Base-by-base conservation (phyloP, 2,113 vertebrate genomes). In the Mastomys natalensis region DNA sequence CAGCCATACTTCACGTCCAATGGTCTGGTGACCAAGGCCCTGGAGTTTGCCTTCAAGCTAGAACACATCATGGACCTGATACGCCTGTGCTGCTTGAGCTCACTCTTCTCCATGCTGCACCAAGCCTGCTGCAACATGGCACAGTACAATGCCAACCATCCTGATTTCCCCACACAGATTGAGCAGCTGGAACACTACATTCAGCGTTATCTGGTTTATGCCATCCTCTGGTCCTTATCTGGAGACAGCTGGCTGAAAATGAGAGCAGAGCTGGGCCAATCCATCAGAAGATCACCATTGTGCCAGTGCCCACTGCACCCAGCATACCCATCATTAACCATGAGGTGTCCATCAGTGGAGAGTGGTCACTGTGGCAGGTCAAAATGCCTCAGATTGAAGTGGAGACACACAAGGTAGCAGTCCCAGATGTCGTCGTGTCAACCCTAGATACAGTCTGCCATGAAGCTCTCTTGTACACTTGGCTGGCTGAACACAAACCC, bases 31-130 rank as follows among this genome's bases (percentile, higher is more conserved):
- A 99, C 99, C 98, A 99, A 99, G 98, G 99, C 99, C 0, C 99
- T 99, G 22, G 99, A 99, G 58, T 99, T 99, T 1, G 99, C 99
- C 43, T 99, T 99, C 88, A 99, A 99, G 97, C 98, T 99, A 98
- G 99, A 99, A 98, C 99, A 99, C 98, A 99, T 99, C 77, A 99
- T 99, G 99, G 99, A 99, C 98, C 99, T 99, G 93, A 99, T 99
- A 0, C 99, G 99, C n/a, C 98, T 99, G 96, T 99, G 99, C 97
- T 99, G 99, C 95, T 95, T 99, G 58, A 99, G 99, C 40, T 99
- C 99, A 0, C 98, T 99, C 74, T 99, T 99, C 98, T 99, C 99
- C 96, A 99, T 99, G 99, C 73, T 99, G 98, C 99, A 99, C 98
- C 99, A 99, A 97, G 99, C 99, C 76, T 99, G 99, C 96, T 99